phyloP scores from a whole-genome alignment of 2,113 vertebrate species.

The Aviceda subcristata region DNA sequence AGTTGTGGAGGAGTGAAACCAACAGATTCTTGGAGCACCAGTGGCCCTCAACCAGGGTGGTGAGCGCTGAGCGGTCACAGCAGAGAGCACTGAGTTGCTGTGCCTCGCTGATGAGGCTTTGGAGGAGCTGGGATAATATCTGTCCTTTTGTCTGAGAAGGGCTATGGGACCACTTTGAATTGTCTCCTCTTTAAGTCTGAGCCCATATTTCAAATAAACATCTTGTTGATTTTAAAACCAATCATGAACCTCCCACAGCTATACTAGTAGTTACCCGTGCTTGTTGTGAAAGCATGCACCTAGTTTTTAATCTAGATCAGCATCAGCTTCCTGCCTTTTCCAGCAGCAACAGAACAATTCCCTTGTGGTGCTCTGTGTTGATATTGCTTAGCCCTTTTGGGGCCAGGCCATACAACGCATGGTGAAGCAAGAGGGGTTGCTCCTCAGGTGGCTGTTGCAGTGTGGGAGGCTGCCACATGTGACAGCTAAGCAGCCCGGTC shows the following conservation, averaged over 20 bases:
- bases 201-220: neutral
- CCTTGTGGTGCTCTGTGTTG: accelerated
- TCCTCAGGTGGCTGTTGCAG: neutral
- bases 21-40: neutral
- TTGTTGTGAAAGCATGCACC: neutral
- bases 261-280: neutral
- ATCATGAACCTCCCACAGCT: neutral
- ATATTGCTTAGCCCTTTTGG: neutral
- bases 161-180: neutral
- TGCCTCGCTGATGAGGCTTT: neutral
- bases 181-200: neutral
- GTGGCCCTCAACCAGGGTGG: neutral
- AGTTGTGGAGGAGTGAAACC: neutral
- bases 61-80: neutral
- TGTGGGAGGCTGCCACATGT: neutral
- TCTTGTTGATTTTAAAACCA: neutral
- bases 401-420: accelerated
- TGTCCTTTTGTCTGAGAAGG: neutral
- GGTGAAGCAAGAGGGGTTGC: neutral
- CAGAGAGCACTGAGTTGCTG: neutral
- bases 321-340: neutral
- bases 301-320: neutral
- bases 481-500: neutral
- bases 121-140: neutral
- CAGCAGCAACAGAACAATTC: neutral